Evolutionary conservation across 2,797 vertebrate genomes (phyloP), one percentile per base, ranked within the genome.

Genomic region (Gouania willdenowi): DNA sequence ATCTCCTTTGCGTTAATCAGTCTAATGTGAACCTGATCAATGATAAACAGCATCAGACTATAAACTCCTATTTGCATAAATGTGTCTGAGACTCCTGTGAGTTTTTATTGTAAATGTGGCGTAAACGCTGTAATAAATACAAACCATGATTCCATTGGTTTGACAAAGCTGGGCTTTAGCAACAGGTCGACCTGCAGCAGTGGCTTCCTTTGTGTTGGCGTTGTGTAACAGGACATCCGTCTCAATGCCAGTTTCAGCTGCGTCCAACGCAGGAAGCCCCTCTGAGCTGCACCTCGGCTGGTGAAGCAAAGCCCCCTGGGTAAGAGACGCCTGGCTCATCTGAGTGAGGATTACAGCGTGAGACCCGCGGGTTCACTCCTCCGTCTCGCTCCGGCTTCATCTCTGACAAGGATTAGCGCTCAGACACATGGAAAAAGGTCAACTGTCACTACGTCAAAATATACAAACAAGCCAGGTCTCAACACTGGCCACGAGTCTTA

Each of bases 391-490:
- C 11, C 5, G 5, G n/a, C 8, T 43, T 60, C 35, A 29, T 66
- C 45, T 27, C 48, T 23, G 21, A 5, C 35, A 6, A 43, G 59
- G 55, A 77, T 79, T 69, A 64, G 36, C 26, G 20, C 55, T 26
- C 20, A 41, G 11, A 51, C 25, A 32, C 29, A 52, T n/a, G 35
- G 49, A 32, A 16, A 75, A 77, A 82, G 72, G 72, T 77, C 66
- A 65, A 16, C 11, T 31, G 31, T 38, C 48, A 29, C 68, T 18
- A 22, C 44, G 6, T 40, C 55, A 37, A 34, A 39, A 25, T 27
- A 26, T 38, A 29, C 19, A 21, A 20, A n/a, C 28, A 24, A 26
- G 39, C 32, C 13, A 12, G 32, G 36, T 61, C 30, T 39, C 11
- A 59, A 61, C 51, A 45, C 48, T 36, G 11, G 1, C 19, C 31